phyloP scores from a whole-genome alignment of 1,140 invertebrate species.

The Temnothorax longispinosus region DNA sequence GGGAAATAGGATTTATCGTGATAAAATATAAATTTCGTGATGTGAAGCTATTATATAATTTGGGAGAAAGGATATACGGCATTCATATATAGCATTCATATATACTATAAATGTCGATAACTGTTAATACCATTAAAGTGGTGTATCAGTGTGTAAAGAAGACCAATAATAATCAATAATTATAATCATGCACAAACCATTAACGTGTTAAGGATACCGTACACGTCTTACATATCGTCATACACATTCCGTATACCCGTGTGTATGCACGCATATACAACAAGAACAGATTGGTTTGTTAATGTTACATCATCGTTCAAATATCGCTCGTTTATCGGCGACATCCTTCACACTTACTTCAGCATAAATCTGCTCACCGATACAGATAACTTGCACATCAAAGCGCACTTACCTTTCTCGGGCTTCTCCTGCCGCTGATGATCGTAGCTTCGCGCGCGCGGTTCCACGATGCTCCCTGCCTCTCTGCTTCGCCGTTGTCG shows the following conservation, averaged over 20 bases:
- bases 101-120: constrained; percentile 14
- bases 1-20: not conserved
- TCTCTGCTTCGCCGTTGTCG: constrained; percentile 84
- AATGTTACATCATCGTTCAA: not conserved
- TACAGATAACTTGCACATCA: not conserved
- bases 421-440: constrained; percentile 86
- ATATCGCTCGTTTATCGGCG: not conserved
- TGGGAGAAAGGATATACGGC: not conserved
- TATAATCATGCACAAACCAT: constrained; percentile 56
- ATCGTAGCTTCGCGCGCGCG: constrained; percentile 89
- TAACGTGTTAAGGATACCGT: constrained; percentile 53
- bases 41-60: constrained; percentile 24
- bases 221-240: not conserved
- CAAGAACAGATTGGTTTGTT: not conserved
- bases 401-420: constrained; percentile 86
- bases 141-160: not conserved
- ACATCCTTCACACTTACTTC: constrained; percentile 39
- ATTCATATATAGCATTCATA: constrained; percentile 13
- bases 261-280: not conserved
- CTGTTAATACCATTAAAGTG: constrained; percentile 1
- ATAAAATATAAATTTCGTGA: not conserved
- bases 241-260: not conserved
- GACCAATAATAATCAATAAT: constrained; percentile 29
- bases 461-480: constrained; percentile 82
- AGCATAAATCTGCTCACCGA: constrained; percentile 24